Evolutionary conservation across 2,888 invertebrate genomes (phyloP).

Genomic region (Brachylomia viminalis): DNA sequence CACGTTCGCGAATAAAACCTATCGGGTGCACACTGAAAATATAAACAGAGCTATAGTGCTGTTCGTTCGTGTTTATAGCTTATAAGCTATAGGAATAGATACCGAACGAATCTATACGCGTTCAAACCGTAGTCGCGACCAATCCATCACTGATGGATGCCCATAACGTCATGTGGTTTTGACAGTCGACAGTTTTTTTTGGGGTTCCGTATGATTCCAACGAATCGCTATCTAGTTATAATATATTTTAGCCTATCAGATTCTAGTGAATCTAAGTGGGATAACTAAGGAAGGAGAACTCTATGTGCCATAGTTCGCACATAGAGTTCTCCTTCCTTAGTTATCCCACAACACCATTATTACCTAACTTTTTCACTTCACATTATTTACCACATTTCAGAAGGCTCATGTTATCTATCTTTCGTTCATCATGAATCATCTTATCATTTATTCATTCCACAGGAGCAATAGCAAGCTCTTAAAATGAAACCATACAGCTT

Average conservation of each 20-base stretch:
- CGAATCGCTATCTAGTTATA: background rate
- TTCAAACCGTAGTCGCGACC: constrained; percentile 35
- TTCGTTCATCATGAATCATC: too few species aligned
- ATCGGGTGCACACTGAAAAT: background rate
- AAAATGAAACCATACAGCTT: background rate
- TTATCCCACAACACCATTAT: background rate
- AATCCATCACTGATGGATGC: constrained; percentile 58
- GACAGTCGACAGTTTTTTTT: constrained; percentile 48
- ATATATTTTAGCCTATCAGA: background rate
- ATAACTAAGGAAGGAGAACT: background rate
- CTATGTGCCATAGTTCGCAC: background rate
- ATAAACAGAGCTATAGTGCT: background rate
- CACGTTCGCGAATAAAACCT: constrained; percentile 7
- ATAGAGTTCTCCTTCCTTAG: background rate
- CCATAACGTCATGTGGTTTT: constrained; percentile 55
- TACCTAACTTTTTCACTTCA: background rate
- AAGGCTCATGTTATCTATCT: background rate
- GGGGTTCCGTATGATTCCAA: constrained; percentile 18
- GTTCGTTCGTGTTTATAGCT: too few species aligned
- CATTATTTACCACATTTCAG: background rate
- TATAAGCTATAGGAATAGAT: background rate
- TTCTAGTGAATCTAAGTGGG: too few species aligned
- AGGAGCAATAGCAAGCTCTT: too few species aligned
- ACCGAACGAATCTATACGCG: background rate
- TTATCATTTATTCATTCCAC: background rate